Evolutionary conservation across 2,797 vertebrate genomes (phyloP).

Genomic region (Peromyscus nudipes): DNA sequence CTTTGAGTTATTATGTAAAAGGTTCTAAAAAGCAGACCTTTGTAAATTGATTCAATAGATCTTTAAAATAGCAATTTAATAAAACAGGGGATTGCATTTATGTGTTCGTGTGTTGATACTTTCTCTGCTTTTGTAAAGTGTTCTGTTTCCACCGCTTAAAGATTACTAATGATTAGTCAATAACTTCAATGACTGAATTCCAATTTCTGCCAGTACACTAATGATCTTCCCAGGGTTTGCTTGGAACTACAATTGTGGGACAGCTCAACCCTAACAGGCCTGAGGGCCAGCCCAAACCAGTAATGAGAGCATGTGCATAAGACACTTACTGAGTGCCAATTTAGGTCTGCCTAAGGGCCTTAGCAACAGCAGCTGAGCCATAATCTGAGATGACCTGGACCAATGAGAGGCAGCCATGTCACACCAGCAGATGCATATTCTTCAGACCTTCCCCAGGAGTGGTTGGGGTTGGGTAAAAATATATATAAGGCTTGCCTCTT

Average conservation of each 20-base stretch:
- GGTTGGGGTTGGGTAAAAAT: too few species aligned
- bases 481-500: too few species aligned
- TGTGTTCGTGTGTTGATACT: background rate
- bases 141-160: background rate
- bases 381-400: too few species aligned
- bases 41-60: constrained; percentile 25
- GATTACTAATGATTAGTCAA: background rate
- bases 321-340: too few species aligned
- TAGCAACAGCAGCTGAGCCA: too few species aligned
- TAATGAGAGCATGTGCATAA: too few species aligned
- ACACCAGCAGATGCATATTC: too few species aligned
- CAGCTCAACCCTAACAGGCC: too few species aligned
- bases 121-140: constrained; percentile 11
- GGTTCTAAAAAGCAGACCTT: background rate
- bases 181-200: background rate
- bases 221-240: background rate
- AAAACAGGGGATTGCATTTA: background rate
- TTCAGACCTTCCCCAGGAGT: too few species aligned
- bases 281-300: too few species aligned
- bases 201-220: background rate
- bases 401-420: too few species aligned
- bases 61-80: constrained; percentile 5
- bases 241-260: background rate
- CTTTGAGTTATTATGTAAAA: constrained; percentile 12
- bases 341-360: too few species aligned